Percentiles rank a stretch among this genome's conserved stretches.
Conservation (phyloP, 2,888 invertebrate genomes). For the Ecliptopera silaceata region DNA sequence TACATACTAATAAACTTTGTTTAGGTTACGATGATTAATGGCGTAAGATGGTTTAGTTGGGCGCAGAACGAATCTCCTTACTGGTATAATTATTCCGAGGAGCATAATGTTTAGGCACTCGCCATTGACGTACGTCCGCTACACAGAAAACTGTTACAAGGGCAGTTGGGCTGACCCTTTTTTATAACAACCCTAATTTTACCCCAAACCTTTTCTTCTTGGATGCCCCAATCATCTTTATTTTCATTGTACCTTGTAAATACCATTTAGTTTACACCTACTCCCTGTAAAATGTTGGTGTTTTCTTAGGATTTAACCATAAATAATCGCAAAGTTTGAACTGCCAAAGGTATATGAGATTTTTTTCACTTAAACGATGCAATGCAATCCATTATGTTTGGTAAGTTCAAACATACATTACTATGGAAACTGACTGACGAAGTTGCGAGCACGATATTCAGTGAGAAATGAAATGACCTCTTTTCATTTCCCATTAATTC, state of each 20-base stretch:
- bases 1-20: conserved; percentile 24
- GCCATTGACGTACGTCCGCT: conserved; percentile 1
- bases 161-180: conserved; percentile 25
- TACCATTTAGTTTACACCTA: conserved; percentile 30
- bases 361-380: too few species aligned
- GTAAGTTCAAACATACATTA: too few species aligned
- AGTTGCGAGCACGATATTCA: too few species aligned
- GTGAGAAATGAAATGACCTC: conserved; percentile 37
- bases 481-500: conserved; percentile 40
- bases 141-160: conserved; percentile 17
- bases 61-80: not conserved
- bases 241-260: conserved; percentile 30
- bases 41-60: not conserved
- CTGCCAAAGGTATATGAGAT: too few species aligned
- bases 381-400: too few species aligned
- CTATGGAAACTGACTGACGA: too few species aligned
- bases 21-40: conserved; percentile 30
- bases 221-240: conserved; percentile 30
- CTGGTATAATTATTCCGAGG: not conserved
- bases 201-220: conserved; percentile 22
- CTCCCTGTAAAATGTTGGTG: conserved; percentile 12
- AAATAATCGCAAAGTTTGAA: too few species aligned
- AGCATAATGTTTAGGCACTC: not conserved
- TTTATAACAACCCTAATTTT: conserved; percentile 30
- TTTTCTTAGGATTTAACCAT: not conserved